phyloP scores from a whole-genome alignment of 1,140 invertebrate genomes.

The Ostrea edulis region DNA sequence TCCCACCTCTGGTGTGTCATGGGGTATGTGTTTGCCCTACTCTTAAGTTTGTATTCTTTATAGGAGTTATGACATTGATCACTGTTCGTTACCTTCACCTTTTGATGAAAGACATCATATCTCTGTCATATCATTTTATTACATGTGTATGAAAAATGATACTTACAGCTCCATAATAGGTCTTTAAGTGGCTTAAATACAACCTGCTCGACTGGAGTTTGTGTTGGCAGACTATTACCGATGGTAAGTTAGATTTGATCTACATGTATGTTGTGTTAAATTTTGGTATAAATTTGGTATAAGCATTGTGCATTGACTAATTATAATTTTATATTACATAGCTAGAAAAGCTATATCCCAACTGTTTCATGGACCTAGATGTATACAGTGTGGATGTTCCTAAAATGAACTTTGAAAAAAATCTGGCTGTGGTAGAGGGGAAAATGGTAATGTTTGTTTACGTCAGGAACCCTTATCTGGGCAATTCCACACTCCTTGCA shows the following conservation, averaged over 20 bases:
- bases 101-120: too few relatives aligned
- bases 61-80: too few relatives aligned
- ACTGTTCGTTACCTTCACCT: too few relatives aligned
- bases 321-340: background rate
- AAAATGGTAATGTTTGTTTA: background rate
- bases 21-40: too few relatives aligned
- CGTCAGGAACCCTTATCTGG: background rate
- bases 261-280: background rate
- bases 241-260: background rate
- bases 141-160: too few relatives aligned
- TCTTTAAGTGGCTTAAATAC: background rate
- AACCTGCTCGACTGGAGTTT: background rate
- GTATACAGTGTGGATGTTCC: background rate
- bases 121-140: too few relatives aligned
- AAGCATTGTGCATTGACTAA: too few relatives aligned
- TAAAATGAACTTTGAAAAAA: background rate
- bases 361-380: background rate
- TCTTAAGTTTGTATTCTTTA: too few relatives aligned
- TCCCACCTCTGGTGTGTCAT: too few relatives aligned
- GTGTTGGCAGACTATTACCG: background rate
- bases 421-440: background rate
- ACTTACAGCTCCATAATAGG: too few relatives aligned
- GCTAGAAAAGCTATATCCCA: background rate
- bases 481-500: background rate
- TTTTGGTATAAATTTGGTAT: background rate